Evolutionary conservation across 2,113 vertebrate species (phyloP).

Genomic region (Planiliza haematocheilus): DNA sequence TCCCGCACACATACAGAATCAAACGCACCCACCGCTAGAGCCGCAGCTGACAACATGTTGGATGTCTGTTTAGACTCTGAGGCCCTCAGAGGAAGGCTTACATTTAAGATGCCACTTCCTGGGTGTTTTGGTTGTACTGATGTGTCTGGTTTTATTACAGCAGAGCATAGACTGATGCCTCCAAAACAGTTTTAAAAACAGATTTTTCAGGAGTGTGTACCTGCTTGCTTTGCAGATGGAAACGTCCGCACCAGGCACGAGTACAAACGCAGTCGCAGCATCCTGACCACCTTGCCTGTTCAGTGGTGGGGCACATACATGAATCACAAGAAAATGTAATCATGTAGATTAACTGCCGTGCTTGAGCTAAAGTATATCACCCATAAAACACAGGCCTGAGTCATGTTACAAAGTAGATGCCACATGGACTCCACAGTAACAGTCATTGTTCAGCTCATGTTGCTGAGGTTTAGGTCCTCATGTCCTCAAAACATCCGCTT

Average conservation of each 20-base stretch:
- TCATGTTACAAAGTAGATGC: too few relatives aligned
- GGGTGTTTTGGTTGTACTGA: not conserved
- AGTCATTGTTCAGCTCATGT: too few relatives aligned
- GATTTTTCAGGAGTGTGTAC: not conserved
- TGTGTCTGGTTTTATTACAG: not conserved
- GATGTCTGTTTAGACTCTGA: not conserved
- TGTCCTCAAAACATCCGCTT: too few relatives aligned
- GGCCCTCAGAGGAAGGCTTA: constrained; percentile 13
- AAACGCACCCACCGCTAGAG: not conserved
- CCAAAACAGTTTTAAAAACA: not conserved
- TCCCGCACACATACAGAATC: constrained; percentile 13
- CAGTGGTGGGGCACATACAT: too few relatives aligned
- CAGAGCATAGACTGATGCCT: not conserved
- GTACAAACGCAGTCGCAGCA: not conserved
- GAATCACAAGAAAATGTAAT: too few relatives aligned
- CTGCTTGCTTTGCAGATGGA: not conserved
- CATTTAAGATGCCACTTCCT: not conserved
- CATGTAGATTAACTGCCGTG: too few relatives aligned
- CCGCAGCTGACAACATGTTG: constrained; percentile 14
- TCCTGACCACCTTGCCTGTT: too few relatives aligned
- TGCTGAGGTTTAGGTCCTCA: too few relatives aligned
- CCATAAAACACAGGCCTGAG: too few relatives aligned
- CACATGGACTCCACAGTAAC: too few relatives aligned
- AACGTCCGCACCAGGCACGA: not conserved
- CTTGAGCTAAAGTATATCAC: too few relatives aligned